Percentiles rank a stretch among this genome's conserved stretches.
Evolutionary conservation across 2,888 invertebrate genomes (phyloP).

Genomic region (Pasiphila rectangulata): DNA sequence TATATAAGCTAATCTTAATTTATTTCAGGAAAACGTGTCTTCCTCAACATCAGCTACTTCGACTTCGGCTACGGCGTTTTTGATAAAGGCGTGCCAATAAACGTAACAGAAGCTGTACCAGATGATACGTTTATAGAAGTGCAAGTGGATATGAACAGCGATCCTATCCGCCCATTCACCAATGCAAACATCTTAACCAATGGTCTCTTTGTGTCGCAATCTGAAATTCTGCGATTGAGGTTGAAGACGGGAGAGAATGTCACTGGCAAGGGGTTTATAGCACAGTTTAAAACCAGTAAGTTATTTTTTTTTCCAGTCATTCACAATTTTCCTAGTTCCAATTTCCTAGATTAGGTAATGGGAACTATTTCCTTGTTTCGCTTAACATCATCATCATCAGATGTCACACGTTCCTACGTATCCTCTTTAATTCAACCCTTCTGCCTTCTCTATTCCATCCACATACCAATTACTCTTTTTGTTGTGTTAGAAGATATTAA

Average conservation of each 20-base stretch:
- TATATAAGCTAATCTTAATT: neutral
- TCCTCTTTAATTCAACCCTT: too few species aligned
- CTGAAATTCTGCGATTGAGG: slow-evolving; percentile 82
- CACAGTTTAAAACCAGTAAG: slow-evolving; percentile 84
- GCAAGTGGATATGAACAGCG: slow-evolving; percentile 78
- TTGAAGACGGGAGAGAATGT: slow-evolving; percentile 84
- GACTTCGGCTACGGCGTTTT: slow-evolving; percentile 76
- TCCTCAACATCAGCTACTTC: slow-evolving; percentile 84
- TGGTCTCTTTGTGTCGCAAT: slow-evolving; percentile 84
- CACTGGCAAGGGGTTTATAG: slow-evolving; percentile 84
- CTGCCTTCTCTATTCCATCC: too few species aligned
- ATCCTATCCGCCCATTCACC: slow-evolving; percentile 81
- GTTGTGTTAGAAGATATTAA: too few species aligned
- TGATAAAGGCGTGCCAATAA: slow-evolving; percentile 61
- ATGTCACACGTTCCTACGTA: too few species aligned
- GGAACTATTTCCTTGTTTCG: too few species aligned
- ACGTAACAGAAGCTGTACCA: slow-evolving; percentile 49
- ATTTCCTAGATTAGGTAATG: too few species aligned
- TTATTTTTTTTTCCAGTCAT: slow-evolving; percentile 15
- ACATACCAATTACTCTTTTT: too few species aligned
- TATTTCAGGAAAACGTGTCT: slow-evolving; percentile 82
- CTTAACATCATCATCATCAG: too few species aligned
- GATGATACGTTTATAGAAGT: slow-evolving; percentile 76
- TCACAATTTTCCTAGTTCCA: too few species aligned
- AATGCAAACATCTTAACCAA: slow-evolving; percentile 80